phyloP scores from a whole-genome alignment of 1,140 invertebrate species.

The Vollenhovia emeryi region DNA sequence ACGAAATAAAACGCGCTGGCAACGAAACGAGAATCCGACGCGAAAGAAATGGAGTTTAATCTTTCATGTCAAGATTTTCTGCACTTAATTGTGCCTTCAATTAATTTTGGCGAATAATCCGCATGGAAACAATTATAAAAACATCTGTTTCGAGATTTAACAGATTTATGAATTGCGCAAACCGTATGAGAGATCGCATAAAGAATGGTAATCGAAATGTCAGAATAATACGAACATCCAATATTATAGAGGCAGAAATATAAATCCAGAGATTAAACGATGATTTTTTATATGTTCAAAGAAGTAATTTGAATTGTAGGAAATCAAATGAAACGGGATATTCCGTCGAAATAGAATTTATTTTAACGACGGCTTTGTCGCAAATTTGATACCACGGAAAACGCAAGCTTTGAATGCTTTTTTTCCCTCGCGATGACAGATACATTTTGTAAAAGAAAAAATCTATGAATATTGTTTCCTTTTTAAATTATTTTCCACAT shows the following conservation, averaged over 20 bases:
- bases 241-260: slow-evolving; percentile 26
- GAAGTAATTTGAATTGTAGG: slow-evolving; percentile 9
- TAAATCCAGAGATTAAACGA: slow-evolving; percentile 28
- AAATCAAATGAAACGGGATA: slow-evolving; percentile 30
- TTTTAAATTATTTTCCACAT: slow-evolving; percentile 17
- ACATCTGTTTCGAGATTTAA: not conserved
- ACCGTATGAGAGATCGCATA: not conserved
- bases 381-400: slow-evolving; percentile 23
- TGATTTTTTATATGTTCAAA: slow-evolving; percentile 28
- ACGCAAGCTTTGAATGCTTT: not conserved
- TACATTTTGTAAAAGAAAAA: slow-evolving; percentile 14
- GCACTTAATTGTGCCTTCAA: not conserved
- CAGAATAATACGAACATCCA: slow-evolving; percentile 26
- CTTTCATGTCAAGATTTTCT: not conserved
- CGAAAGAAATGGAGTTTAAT: not conserved
- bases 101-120: not conserved
- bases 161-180: not conserved
- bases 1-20: not conserved
- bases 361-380: slow-evolving; percentile 32
- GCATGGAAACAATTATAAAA: not conserved
- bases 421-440: slow-evolving; percentile 8
- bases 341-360: slow-evolving; percentile 18
- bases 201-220: not conserved
- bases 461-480: not conserved
- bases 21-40: not conserved